Conservation (phyloP, 2,797 vertebrate genomes). For the Hafferia zeledoni region DNA sequence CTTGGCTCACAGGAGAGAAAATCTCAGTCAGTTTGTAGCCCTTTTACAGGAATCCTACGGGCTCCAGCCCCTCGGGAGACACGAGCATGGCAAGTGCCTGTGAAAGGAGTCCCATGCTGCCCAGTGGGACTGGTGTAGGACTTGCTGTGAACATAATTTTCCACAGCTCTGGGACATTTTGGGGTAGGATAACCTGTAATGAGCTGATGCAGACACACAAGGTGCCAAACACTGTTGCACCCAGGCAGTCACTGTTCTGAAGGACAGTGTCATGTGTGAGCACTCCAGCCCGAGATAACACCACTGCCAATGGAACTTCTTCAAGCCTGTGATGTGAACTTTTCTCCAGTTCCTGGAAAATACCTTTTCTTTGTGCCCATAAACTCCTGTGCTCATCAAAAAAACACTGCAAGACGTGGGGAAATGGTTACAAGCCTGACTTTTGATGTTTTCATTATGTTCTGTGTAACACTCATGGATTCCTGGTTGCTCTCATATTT, state of each 20-base stretch:
- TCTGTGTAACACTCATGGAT: neutral
- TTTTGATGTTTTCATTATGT: neutral
- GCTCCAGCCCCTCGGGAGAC: neutral
- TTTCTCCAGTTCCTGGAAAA: neutral
- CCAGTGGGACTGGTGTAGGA: neutral
- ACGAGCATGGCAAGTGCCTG: neutral
- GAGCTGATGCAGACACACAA: neutral
- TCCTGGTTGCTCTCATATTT: neutral
- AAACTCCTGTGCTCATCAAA: neutral
- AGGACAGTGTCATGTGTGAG: neutral
- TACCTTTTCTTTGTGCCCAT: neutral
- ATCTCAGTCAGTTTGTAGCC: neutral
- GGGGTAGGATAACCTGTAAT: neutral
- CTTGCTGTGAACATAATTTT: neutral
- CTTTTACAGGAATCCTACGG: slow-evolving; percentile 29
- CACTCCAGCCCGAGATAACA: accelerated
- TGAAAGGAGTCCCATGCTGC: neutral
- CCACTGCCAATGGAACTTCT: neutral
- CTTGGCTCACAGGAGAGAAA: slow-evolving; percentile 4
- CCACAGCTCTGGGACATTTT: neutral
- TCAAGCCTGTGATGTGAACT: neutral
- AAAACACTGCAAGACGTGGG: neutral
- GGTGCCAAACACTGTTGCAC: neutral
- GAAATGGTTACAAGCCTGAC: neutral
- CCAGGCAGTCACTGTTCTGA: neutral